phyloP scores from a whole-genome alignment of 2,113 vertebrate genomes.

The Cephalopterus ornatus region DNA sequence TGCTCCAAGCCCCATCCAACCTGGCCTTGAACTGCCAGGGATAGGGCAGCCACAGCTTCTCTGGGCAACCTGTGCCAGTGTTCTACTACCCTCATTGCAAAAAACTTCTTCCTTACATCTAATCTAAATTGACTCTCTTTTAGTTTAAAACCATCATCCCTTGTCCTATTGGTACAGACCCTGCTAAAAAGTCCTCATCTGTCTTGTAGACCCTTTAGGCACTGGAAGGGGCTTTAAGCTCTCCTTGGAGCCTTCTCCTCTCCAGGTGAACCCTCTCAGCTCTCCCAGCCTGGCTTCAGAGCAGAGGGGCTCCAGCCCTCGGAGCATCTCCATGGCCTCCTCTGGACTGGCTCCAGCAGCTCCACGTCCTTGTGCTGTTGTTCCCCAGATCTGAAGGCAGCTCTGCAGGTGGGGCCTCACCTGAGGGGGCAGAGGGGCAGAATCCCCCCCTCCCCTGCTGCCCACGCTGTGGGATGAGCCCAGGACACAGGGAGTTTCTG shows the following conservation, averaged over 20 bases:
- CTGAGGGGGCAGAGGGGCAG: neutral
- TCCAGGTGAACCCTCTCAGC: neutral
- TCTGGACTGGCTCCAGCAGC: neutral
- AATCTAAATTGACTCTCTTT: neutral
- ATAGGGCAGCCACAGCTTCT: neutral
- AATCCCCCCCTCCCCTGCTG: neutral
- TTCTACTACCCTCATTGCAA: neutral
- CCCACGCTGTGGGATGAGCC: neutral
- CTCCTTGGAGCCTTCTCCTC: neutral
- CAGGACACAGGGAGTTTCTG: neutral
- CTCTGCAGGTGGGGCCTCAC: neutral
- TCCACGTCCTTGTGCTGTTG: neutral
- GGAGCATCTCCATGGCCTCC: rapidly evolving
- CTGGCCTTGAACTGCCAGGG: neutral
- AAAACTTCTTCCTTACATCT: neutral
- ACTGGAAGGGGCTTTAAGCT: rapidly evolving
- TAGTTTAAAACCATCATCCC: neutral
- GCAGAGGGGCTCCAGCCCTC: neutral
- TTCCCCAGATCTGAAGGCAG: neutral
- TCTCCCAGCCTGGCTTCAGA: neutral
- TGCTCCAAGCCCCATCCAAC: rapidly evolving
- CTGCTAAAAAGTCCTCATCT: neutral
- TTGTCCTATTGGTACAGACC: neutral
- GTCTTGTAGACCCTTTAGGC: neutral
- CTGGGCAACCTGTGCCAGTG: neutral